A percentile compares a stretch with the other conserved stretches of the same genome.
These are phyloP conservation scores for Sebastes itinus DNA, from an alignment of 2,797 vertebrate genomes.

Conservation along the genomic window DNA sequence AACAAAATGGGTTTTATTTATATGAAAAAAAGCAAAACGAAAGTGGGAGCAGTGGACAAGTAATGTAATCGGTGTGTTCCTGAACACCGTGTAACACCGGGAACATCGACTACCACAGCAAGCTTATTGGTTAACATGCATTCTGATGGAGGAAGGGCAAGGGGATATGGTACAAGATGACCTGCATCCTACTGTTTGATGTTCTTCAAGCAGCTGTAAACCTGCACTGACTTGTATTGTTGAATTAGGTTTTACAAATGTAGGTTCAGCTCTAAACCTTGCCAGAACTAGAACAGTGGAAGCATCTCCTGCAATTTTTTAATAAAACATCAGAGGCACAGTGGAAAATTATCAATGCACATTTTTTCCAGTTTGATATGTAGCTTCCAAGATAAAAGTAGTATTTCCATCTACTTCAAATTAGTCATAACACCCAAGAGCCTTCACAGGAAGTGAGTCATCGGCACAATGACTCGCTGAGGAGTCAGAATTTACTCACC, in stretches of 20 bases:
- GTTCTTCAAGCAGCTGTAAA: not conserved
- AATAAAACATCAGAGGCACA: not conserved
- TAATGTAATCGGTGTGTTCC: too few species aligned
- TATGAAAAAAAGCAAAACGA: too few species aligned
- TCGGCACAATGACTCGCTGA: not conserved
- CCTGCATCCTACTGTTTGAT: not conserved
- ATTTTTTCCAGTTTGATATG: not conserved
- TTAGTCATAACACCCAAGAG: slow-evolving; percentile 42
- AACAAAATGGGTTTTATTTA: too few species aligned
- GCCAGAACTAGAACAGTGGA: not conserved
- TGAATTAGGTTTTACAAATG: not conserved
- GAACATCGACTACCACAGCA: too few species aligned
- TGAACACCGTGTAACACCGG: too few species aligned
- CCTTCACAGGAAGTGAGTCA: slow-evolving; percentile 58
- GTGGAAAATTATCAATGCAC: not conserved
- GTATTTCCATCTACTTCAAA: slow-evolving; percentile 11
- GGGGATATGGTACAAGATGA: not conserved
- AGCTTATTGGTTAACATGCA: not conserved
- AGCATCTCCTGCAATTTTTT: not conserved
- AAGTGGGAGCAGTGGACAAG: too few species aligned
- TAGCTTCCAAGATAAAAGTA: not conserved
- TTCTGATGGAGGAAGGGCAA: not conserved
- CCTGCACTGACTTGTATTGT: not conserved
- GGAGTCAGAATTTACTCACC: slow-evolving; percentile 36
- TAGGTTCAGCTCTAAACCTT: not conserved